Base-by-base conservation (phyloP, 2,888 invertebrate species). In the Parascotia fuliginaria region DNA sequence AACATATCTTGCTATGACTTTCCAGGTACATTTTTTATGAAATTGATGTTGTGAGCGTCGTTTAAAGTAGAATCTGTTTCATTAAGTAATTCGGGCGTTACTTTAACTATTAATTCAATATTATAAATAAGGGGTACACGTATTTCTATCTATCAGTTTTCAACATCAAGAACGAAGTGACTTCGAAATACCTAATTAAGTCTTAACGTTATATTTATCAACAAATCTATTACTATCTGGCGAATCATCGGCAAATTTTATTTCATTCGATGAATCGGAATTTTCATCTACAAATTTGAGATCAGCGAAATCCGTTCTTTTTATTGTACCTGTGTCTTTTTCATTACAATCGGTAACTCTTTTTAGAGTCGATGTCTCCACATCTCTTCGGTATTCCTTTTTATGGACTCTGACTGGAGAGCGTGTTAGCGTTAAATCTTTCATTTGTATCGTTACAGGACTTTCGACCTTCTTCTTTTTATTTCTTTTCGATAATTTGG, bases 241-340 rank as follows among this genome's bases (percentile, higher is more conserved):
- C 0, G 92, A 91, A 60, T 90, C 92, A 47, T 90, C 92, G 9
- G 85, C 89, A 58, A 89, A 91, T 66, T 87, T 89, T 4, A 91
- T 89, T 64, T 92, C 92, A 55, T 83, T 87, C 0, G 92, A 92
- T 15, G 91, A 90, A 70, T 94, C 94, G 0, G 94, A 94, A 61
- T 93, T 94, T 27, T 96, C 96, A 70, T 96, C 96, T 5, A 94
- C 96, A 75, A 94, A 96, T 71, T 93, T 94, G 38, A 96, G 94
- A 63, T 95, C 95, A 42, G 93, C 93, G 44, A 94, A 85, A 64
- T 93, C 93, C 38, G 93, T 92, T 62, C 93, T 91, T 69, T 93
- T 94, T 9, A 94, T 73, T 0, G 88, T 87, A 51, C 92, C 89
- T 51, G 71, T 38, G 50, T 92, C 93, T 11, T 94, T 94, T 75